Base-by-base conservation (phyloP, 2,888 invertebrate species). In the Nymphalis polychloros region DNA sequence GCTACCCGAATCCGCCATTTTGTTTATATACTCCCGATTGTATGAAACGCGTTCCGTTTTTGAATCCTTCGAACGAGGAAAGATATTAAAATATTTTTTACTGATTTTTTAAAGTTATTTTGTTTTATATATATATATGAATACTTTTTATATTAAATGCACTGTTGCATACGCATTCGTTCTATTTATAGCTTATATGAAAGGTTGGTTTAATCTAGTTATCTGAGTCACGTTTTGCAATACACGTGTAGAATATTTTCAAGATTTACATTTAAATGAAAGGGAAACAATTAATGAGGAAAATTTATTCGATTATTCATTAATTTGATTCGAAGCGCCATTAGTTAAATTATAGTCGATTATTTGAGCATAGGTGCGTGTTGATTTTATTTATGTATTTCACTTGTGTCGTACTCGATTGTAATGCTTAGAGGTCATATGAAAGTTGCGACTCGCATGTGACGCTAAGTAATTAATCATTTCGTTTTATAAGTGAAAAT, bases 1-100 rank as follows among this genome's bases (percentile, higher is more conserved):
- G 79, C 79, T 80, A 84, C 81, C 82, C 81, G 81, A 81, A 79
- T 75, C 78, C 83, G 83, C 84, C 85, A 86, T 87, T 80, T 87
- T 87, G 84, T 84, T 85, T 83, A 83, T 81, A 59, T 71, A 64
- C 71, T 71, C 73, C 41, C 64, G 59, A 75, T 76, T 55, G 75
- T 76, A 77, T 78, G 76, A 79, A 76, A 75, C 67, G 63, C 71
- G 70, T 74, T 72, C 65, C 64, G 69, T 71, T 71, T 76, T 71
- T 47, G 62, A 75, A 72, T 72, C 75, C 74, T 74, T 66, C 35
- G 57, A 41, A 47, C 23, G 48, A 48, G 49, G 47, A 48, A 53
- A 67, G 46, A 20, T 16, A 10, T 8, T 17, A 63, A 52, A 55
- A 17, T 7, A 57, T 57, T 57, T 57, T 57, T 57, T 8, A 57